Evolutionary conservation across 2,797 vertebrate species (phyloP).

Genomic region (Spinibarbus caldwelli): DNA sequence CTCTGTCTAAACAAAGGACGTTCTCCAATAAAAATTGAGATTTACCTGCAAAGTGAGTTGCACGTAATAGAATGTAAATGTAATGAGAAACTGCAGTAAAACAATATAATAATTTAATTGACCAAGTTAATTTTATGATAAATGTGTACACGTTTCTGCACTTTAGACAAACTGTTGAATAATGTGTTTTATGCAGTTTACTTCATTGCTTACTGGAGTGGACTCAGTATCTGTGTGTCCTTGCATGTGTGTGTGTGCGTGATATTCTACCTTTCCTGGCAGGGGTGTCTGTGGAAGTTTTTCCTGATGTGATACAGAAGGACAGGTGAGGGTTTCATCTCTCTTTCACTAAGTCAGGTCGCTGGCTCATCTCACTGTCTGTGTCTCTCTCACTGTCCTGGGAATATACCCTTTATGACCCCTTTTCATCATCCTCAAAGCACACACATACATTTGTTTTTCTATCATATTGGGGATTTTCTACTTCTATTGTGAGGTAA

Average conservation of each 20-base stretch:
- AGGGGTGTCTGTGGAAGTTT: constrained; percentile 31
- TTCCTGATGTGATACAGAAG: constrained; percentile 60
- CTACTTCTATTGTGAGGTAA: no score
- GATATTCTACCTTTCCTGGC: constrained; percentile 47
- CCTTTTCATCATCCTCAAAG: neutral
- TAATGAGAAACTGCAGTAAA: no score
- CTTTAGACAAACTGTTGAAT: constrained; percentile 13
- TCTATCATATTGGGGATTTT: neutral
- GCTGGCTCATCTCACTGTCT: constrained; percentile 56
- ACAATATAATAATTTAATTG: no score
- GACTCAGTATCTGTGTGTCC: constrained; percentile 10
- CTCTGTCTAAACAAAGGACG: neutral
- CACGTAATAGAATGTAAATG: neutral
- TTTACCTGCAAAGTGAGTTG: neutral
- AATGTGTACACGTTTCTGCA: neutral
- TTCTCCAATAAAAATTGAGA: neutral
- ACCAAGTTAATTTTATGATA: no score
- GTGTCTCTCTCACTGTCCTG: constrained; percentile 40
- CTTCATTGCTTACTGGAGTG: neutral
- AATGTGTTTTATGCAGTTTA: neutral
- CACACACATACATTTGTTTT: neutral
- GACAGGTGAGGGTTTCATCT: constrained; percentile 59
- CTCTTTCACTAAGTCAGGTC: constrained; percentile 64
- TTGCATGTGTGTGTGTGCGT: constrained; percentile 42
- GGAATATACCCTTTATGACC: constrained; percentile 34